A percentile compares a stretch with the other conserved stretches of the same genome.
These are phyloP conservation scores for Pseudomyrmex flavicornis DNA, from an alignment of 1,140 invertebrate species.

Conservation along the genomic window DNA sequence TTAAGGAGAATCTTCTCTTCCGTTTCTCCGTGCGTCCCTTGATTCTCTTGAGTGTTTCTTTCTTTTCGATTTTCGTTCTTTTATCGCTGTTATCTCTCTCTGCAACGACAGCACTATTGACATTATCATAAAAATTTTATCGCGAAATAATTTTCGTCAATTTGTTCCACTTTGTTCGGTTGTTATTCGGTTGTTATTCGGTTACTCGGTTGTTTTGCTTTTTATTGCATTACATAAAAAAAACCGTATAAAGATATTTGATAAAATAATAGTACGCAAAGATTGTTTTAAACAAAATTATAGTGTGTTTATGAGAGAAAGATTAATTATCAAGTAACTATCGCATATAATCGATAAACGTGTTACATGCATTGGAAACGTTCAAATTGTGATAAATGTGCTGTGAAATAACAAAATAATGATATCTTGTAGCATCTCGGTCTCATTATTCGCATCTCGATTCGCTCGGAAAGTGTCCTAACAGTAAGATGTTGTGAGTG, in stretches of 20 bases:
- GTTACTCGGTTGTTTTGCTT: no score
- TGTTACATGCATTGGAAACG: not conserved
- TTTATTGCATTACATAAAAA: no score
- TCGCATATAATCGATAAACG: no score
- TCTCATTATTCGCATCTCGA: constrained; percentile 58
- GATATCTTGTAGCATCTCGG: not conserved
- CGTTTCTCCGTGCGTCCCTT: constrained; percentile 48
- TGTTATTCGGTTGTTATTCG: no score
- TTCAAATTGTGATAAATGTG: constrained; percentile 11
- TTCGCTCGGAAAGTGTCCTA: constrained; percentile 50
- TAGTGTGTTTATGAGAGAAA: no score
- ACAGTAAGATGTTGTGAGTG: constrained; percentile 46
- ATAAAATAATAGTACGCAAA: no score
- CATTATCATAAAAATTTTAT: not conserved
- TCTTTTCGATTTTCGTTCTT: constrained; percentile 4
- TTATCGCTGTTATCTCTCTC: not conserved
- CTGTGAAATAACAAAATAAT: constrained; percentile 37
- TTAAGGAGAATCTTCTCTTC: constrained; percentile 47
- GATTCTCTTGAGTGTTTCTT: constrained; percentile 27
- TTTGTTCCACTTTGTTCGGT: not conserved
- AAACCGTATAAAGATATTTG: no score
- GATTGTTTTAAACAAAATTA: no score
- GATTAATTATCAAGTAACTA: no score
- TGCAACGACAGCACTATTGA: not conserved
- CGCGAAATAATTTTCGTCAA: not conserved